Conservation (phyloP, 2,888 invertebrate genomes). For the Cartodere bifasciata region DNA sequence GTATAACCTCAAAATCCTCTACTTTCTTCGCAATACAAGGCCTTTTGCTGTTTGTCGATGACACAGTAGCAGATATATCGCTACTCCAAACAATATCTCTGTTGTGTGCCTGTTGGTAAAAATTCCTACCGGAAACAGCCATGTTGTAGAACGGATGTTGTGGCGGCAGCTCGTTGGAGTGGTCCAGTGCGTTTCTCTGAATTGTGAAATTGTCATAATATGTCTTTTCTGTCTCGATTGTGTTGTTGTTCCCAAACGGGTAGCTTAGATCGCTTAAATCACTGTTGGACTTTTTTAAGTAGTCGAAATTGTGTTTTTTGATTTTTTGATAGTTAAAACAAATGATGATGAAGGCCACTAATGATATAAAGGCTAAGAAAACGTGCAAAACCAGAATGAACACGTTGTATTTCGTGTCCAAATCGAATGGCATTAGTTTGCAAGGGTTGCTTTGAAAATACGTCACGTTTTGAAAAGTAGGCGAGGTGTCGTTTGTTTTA, state of each 20-base stretch:
- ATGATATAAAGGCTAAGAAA: slow-evolving; percentile 36
- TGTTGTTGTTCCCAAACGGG: slow-evolving; percentile 18
- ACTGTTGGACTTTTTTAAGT: slow-evolving; percentile 32
- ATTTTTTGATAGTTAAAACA: slow-evolving; percentile 27
- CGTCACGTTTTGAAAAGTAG: slow-evolving; percentile 9
- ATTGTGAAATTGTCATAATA: slow-evolving; percentile 32
- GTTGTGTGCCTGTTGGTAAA: slow-evolving; percentile 14
- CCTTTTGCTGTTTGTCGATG: slow-evolving; percentile 40
- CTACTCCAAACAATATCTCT: slow-evolving; percentile 28
- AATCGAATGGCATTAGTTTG: slow-evolving; percentile 36
- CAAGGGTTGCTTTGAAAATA: slow-evolving; percentile 27
- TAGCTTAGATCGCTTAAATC: slow-evolving; percentile 32
- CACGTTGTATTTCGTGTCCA: slow-evolving; percentile 38
- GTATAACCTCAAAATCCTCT: too few relatives aligned
- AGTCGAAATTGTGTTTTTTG: slow-evolving; percentile 27
- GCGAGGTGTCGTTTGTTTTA: slow-evolving; percentile 16
- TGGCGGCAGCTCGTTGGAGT: slow-evolving; percentile 6
- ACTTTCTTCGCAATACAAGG: slow-evolving; percentile 35
- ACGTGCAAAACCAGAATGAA: slow-evolving; percentile 40
- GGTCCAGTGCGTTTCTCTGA: slow-evolving; percentile 17
- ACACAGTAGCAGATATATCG: slow-evolving; percentile 40
- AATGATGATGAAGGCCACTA: slow-evolving; percentile 33
- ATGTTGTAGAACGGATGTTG: slow-evolving; percentile 15
- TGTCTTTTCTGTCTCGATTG: slow-evolving; percentile 22
- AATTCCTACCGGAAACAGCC: too few relatives aligned